phyloP scores from a whole-genome alignment of 2,113 vertebrate species.

The Craseonycteris thonglongyai region DNA sequence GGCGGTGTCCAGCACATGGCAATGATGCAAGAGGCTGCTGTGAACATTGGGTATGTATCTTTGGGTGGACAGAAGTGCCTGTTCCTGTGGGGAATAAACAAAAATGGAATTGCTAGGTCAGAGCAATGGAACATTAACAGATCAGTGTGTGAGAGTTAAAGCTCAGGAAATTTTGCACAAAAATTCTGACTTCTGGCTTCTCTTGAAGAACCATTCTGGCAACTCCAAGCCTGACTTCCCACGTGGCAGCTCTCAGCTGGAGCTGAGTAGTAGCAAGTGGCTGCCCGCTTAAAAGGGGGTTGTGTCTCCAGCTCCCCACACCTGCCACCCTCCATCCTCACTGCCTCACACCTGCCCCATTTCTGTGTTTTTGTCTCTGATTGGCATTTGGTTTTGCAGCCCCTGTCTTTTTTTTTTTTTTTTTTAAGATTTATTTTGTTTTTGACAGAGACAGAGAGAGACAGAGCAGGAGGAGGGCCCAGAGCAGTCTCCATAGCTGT shows the following conservation, averaged over 20 bases:
- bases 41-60: not conserved
- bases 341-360: not conserved
- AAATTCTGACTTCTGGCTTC: not conserved
- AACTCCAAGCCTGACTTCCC: not conserved
- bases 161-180: not conserved
- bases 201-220: not conserved
- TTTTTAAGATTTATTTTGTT: too few species aligned
- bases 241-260: not conserved
- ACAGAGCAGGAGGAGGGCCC: too few species aligned
- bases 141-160: not conserved
- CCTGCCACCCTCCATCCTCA: not conserved
- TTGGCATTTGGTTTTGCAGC: not conserved
- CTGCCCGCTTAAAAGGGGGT: not conserved
- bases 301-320: not conserved
- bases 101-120: not conserved
- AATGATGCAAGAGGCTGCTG: not conserved
- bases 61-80: not conserved
- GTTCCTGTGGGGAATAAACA: not conserved
- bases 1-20: not conserved
- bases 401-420: too few species aligned
- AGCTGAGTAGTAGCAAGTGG: not conserved
- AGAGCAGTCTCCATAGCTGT: too few species aligned
- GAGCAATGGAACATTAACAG: not conserved
- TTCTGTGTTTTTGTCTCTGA: not conserved
- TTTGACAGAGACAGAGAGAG: too few species aligned